Evolutionary conservation across 2,113 vertebrate genomes (phyloP).

Genomic region (Ammospiza caudacuta): DNA sequence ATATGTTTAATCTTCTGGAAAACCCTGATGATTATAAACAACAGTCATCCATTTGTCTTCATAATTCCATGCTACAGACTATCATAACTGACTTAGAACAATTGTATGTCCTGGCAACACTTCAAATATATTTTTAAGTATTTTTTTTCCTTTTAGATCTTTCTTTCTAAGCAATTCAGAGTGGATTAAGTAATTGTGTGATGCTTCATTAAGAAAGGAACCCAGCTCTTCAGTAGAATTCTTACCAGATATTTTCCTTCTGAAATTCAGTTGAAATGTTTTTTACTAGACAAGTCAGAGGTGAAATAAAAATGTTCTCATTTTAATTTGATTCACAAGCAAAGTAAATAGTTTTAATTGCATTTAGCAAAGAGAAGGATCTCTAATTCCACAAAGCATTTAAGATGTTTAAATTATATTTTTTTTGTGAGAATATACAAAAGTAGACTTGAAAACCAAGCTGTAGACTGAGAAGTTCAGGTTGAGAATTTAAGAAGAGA

Average conservation of each 20-base stretch:
- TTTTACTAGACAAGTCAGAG: slow-evolving; percentile 2
- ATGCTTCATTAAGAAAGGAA: slow-evolving; percentile 70
- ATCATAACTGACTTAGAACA: slow-evolving; percentile 54
- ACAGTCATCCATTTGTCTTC: slow-evolving; percentile 67
- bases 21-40: slow-evolving; percentile 65
- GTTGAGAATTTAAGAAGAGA: background rate
- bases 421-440: background rate
- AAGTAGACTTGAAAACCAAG: background rate
- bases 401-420: background rate
- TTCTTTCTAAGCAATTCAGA: slow-evolving; percentile 70
- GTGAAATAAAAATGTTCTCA: slow-evolving; percentile 5
- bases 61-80: slow-evolving; percentile 43
- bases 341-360: background rate
- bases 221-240: background rate
- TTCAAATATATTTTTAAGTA: slow-evolving; percentile 68
- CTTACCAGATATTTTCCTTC: slow-evolving; percentile 1
- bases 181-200: slow-evolving; percentile 69
- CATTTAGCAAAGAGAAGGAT: background rate
- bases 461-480: background rate
- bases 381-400: background rate
- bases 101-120: slow-evolving; percentile 57
- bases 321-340: background rate
- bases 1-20: slow-evolving; percentile 64
- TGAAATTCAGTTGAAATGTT: background rate
- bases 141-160: slow-evolving; percentile 40